Evolutionary conservation across 2,888 invertebrate genomes (phyloP).

Genomic region (Microplitis manilae): DNA sequence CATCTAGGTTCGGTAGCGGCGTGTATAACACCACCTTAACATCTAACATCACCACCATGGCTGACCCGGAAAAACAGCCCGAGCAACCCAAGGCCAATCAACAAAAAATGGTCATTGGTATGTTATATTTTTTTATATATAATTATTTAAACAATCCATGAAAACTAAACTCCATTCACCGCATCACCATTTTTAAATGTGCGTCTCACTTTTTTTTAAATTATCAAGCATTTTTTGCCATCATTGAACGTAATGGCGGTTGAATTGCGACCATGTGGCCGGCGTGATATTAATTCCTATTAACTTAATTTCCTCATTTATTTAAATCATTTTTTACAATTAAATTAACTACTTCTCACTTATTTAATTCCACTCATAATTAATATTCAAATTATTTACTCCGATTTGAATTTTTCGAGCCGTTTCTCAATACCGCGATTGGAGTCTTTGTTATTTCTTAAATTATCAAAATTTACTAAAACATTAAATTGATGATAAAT

Average conservation of each 20-base stretch:
- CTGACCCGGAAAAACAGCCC: slow-evolving; percentile 93
- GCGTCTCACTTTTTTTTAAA: not conserved
- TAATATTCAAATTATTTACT: not conserved
- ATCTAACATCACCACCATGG: slow-evolving; percentile 86
- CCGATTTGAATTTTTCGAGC: not conserved
- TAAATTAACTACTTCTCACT: not conserved
- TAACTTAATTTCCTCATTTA: not conserved
- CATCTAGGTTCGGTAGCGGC: slow-evolving; percentile 74
- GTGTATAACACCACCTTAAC: slow-evolving; percentile 65
- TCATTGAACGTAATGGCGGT: slow-evolving; percentile 63
- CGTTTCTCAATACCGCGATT: not conserved
- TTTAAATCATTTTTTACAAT: not conserved
- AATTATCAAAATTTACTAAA: slow-evolving; percentile 18
- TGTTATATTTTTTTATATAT: slow-evolving; percentile 32
- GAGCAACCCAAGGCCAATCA: slow-evolving; percentile 82
- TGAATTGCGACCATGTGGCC: slow-evolving; percentile 63
- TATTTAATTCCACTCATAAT: not conserved
- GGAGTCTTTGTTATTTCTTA: not conserved
- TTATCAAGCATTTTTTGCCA: slow-evolving; percentile 17
- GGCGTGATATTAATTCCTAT: slow-evolving; percentile 54
- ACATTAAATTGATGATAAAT: too few species aligned
- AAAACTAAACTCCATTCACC: not conserved
- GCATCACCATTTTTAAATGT: not conserved
- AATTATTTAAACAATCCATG: not conserved
- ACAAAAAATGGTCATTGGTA: slow-evolving; percentile 89